A percentile compares a stretch with the other conserved stretches of the same genome.
These are phyloP conservation scores for Telmatochromis brachygnathus DNA, from an alignment of 2,113 vertebrate genomes.

Conservation along the genomic window DNA sequence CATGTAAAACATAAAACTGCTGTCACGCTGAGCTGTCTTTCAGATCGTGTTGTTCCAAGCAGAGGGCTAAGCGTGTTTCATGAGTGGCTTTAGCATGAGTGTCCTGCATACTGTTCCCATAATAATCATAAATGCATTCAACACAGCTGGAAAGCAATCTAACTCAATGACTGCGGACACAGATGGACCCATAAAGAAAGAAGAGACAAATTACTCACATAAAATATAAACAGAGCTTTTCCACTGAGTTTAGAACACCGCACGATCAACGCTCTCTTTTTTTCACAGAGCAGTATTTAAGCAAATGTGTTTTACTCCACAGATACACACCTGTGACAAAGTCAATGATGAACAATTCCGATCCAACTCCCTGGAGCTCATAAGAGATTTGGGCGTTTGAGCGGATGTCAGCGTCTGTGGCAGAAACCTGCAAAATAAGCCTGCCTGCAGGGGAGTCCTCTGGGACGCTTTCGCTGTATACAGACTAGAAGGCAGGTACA, in stretches of 20 bases:
- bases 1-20: neutral
- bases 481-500: constrained; percentile 60
- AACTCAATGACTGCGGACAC: neutral
- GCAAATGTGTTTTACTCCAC: neutral
- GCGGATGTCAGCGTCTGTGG: constrained; percentile 89
- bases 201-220: neutral
- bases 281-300: neutral
- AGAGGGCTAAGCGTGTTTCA: neutral
- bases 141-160: neutral
- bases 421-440: constrained; percentile 85
- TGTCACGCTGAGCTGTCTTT: neutral
- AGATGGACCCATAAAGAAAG: neutral
- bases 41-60: neutral
- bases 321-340: constrained; percentile 81
- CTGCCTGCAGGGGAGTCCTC: constrained; percentile 84
- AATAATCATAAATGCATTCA: neutral
- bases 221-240: neutral
- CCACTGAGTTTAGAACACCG: neutral
- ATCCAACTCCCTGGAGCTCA: constrained; percentile 79
- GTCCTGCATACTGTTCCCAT: neutral
- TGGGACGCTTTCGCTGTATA: constrained; percentile 82
- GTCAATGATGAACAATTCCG: constrained; percentile 84
- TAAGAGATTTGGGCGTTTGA: constrained; percentile 92
- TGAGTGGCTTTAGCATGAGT: neutral
- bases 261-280: neutral